phyloP scores from a whole-genome alignment of 2,113 vertebrate genomes.

The Thryonomys swinderianus region DNA sequence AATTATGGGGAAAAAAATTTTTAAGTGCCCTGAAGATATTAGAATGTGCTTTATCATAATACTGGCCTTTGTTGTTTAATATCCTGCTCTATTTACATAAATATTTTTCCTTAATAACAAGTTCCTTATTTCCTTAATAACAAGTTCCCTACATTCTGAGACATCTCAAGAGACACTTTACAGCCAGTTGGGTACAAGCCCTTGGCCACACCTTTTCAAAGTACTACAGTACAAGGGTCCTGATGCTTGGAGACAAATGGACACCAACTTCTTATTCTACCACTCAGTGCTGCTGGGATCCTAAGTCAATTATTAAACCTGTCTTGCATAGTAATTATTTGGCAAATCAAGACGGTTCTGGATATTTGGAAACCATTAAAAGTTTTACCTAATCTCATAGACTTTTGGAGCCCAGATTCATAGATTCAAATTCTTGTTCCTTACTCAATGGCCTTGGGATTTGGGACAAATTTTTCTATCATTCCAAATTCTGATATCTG shows the following conservation, averaged over 20 bases:
- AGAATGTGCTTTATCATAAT: neutral
- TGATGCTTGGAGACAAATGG: neutral
- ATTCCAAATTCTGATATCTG: neutral
- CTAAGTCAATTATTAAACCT: neutral
- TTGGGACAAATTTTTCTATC: neutral
- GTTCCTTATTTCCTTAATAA: neutral
- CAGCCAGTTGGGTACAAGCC: slow-evolving; percentile 14
- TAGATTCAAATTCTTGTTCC: neutral
- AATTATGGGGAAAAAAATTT: neutral
- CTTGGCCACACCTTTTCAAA: neutral
- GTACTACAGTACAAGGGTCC: neutral
- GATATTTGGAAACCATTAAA: neutral
- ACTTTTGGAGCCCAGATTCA: neutral
- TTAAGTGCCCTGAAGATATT: neutral
- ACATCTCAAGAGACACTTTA: neutral
- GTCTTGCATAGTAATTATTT: neutral
- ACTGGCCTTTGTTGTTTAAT: neutral
- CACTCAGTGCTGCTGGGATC: neutral
- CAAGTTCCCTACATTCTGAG: neutral
- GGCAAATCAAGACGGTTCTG: neutral
- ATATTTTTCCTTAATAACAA: neutral
- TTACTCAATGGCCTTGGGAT: neutral
- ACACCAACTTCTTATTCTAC: neutral
- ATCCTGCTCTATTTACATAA: neutral
- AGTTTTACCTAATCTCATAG: neutral